Base-by-base conservation (phyloP, 2,797 vertebrate genomes). In the Alca torda region DNA sequence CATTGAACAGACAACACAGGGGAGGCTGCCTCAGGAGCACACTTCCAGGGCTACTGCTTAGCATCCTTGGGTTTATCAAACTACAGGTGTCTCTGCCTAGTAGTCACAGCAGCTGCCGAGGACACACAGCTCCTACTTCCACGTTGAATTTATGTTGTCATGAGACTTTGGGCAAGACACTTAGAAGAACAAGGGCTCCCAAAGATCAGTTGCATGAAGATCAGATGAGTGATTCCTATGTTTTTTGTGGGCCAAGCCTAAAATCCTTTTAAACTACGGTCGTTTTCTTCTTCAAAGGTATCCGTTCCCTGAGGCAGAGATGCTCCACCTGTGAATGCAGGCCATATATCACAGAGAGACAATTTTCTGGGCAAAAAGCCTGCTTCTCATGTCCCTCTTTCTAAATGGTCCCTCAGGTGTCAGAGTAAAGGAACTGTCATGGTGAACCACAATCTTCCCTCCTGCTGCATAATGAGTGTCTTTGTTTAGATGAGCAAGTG, bases 321-420 rank as follows among this genome's bases (percentile, higher is more conserved):
- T 57, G 91, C 75, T 84, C 50, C 50, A 53, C 75, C 82, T 83
- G 59, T 28, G 50, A 89, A 17, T 1, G 16, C 67, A 92, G 90
- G 59, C 64, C 75, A 56, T 41, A 9, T 28, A 73, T 80, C 91
- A 92, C 13, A 67, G 33, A 43, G 39, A 84, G 39, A 54, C 33
- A 50, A 67, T 59, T 65, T 70, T 13, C 95, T 41, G 93, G 94
- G 91, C 93, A 80, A 67, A 88, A 35, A 77, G 75, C 68, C 93
- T 70, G 78, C 51, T 77, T 35, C 89, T 95, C 68, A 30, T 77
- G 93, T 76, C 89, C 90, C 50, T 84, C 77, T 65, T 78, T 45
- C 64, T 77, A 48, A 75, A 60, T 5, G 54, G 84, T 89, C 74
- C 94, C 87, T 87, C 70, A 13, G 59, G 87, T 76, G 70, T 35